Conservation (phyloP, 2,113 vertebrate species). For the Galbula dea region DNA sequence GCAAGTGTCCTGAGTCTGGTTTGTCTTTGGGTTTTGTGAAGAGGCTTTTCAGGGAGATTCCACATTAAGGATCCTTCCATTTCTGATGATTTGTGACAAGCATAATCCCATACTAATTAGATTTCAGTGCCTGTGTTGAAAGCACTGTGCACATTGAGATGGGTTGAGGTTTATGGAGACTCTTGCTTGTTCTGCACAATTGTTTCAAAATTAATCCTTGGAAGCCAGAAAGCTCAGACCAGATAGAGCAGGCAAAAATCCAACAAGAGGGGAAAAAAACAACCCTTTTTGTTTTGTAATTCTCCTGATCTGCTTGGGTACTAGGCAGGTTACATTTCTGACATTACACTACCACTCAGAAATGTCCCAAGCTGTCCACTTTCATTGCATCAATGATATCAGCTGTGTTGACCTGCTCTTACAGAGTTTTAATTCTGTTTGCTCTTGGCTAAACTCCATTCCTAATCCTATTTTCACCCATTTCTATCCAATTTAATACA, state of each 20-base stretch:
- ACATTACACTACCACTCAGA: neutral
- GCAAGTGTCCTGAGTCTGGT: neutral
- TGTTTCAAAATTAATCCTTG: constrained; percentile 57
- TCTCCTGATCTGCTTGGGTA: neutral
- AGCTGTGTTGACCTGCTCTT: constrained; percentile 21
- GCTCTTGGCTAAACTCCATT: constrained; percentile 63
- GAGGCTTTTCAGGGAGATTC: neutral
- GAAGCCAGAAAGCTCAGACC: neutral
- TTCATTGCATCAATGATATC: neutral
- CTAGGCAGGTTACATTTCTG: neutral
- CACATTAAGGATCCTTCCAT: neutral
- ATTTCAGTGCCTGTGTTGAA: constrained; percentile 38
- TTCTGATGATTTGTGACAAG: constrained; percentile 33
- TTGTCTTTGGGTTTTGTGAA: neutral
- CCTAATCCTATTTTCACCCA: constrained; percentile 76
- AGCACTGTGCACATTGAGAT: neutral
- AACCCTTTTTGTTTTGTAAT: neutral
- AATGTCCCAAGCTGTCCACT: constrained; percentile 30
- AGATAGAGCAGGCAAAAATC: neutral
- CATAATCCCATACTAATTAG: constrained; percentile 67
- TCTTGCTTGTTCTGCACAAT: constrained; percentile 25
- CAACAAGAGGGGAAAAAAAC: neutral
- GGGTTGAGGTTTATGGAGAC: neutral
- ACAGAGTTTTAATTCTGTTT: constrained; percentile 61
- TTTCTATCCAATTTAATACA: constrained; percentile 75